phyloP scores from a whole-genome alignment of 2,797 vertebrate genomes.

The Enteromius viviparus region DNA sequence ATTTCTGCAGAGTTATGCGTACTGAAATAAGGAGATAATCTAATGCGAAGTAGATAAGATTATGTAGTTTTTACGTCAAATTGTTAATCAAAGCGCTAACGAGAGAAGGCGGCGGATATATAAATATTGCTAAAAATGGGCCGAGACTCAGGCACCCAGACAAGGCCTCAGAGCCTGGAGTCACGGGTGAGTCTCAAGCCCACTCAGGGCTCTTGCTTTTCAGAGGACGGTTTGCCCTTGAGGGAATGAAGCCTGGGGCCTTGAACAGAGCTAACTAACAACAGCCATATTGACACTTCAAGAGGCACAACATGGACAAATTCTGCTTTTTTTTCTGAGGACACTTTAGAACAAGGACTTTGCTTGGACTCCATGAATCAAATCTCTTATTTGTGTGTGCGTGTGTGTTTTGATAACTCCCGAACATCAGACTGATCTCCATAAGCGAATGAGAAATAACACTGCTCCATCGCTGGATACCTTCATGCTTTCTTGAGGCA shows the following conservation, averaged over 20 bases:
- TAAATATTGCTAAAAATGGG: conserved; percentile 39
- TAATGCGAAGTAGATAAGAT: conserved; percentile 22
- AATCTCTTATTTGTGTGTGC: conserved; percentile 23
- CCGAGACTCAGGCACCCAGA: conserved; percentile 18
- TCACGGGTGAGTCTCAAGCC: conserved; percentile 41
- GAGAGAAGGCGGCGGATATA: conserved; percentile 3
- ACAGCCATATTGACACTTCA: conserved; percentile 57
- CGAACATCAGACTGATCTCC: conserved; percentile 25
- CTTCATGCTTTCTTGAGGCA: not conserved
- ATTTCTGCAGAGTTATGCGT: conserved; percentile 40
- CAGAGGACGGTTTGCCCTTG: conserved; percentile 37
- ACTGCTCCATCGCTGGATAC: not conserved
- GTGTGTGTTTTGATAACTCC: conserved; percentile 39
- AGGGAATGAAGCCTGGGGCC: conserved; percentile 26
- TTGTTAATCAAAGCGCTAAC: conserved; percentile 29
- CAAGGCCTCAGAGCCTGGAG: conserved; percentile 45
- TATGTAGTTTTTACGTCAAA: conserved; percentile 32
- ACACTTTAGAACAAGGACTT: conserved; percentile 38
- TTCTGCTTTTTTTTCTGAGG: conserved; percentile 12
- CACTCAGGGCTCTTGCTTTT: conserved; percentile 59
- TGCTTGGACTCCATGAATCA: conserved; percentile 37
- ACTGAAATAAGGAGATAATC: conserved; percentile 34
- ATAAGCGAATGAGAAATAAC: conserved; percentile 5
- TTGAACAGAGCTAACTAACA: conserved; percentile 53
- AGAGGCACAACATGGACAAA: conserved; percentile 35